These are phyloP conservation scores for Steatocranus sp. DNA, from an alignment of 2,797 vertebrate species.

Conservation along the genomic window DNA sequence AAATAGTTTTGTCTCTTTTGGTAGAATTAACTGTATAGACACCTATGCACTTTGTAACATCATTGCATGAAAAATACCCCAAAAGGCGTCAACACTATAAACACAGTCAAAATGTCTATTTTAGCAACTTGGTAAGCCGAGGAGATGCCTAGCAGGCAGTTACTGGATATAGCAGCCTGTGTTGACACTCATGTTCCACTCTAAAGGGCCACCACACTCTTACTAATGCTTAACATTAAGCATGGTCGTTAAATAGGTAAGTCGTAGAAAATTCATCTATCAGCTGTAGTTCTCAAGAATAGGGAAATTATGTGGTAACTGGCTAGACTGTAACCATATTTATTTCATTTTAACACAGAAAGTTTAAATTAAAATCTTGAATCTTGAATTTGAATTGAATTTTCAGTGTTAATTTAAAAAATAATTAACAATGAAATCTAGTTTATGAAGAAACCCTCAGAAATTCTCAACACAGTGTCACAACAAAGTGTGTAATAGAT, in stretches of 20 bases:
- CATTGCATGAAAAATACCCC: neutral
- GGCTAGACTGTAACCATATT: neutral
- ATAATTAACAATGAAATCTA: neutral
- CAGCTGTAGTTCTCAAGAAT: neutral
- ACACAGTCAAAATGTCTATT: neutral
- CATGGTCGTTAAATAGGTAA: neutral
- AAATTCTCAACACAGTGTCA: neutral
- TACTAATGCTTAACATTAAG: neutral
- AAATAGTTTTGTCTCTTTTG: neutral
- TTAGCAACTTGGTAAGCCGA: neutral
- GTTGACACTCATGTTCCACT: neutral
- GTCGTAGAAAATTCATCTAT: neutral
- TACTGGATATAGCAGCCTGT: neutral
- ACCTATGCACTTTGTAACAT: neutral
- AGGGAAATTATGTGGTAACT: neutral
- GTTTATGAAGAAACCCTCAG: neutral
- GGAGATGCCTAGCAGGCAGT: neutral
- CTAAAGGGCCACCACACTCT: neutral
- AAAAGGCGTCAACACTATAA: neutral
- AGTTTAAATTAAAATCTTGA: neutral
- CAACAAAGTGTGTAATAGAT: neutral
- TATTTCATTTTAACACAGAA: neutral
- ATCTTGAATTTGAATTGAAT: neutral
- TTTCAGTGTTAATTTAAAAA: neutral
- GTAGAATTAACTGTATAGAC: neutral